Conservation (phyloP, 2,888 invertebrate genomes). For the Achlya flavicornis region DNA sequence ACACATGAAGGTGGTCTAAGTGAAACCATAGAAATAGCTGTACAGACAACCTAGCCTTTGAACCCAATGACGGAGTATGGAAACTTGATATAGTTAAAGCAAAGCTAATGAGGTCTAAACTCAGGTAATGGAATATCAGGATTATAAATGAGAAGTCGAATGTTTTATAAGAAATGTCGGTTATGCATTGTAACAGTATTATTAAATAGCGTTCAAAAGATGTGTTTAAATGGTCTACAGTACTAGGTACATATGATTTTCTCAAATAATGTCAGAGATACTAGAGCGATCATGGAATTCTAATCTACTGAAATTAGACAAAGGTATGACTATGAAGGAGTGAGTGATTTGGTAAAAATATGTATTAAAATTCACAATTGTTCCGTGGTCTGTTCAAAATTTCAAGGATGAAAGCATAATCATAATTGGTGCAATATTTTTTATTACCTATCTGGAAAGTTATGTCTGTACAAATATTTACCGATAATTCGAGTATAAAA, state of each 20-base stretch:
- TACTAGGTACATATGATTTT: slow-evolving; percentile 30
- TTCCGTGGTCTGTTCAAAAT: too few species aligned
- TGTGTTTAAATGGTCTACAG: slow-evolving; percentile 43
- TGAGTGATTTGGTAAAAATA: neutral
- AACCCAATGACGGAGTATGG: slow-evolving; percentile 25
- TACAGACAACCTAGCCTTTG: slow-evolving; percentile 21
- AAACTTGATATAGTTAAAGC: slow-evolving; percentile 31
- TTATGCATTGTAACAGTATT: neutral
- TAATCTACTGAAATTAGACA: slow-evolving; percentile 13
- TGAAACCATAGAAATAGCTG: slow-evolving; percentile 52
- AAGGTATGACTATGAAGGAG: neutral
- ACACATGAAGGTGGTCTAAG: slow-evolving; percentile 38
- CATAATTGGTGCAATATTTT: neutral
- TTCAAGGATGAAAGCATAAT: neutral
- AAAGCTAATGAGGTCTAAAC: neutral
- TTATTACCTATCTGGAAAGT: neutral
- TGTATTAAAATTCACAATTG: too few species aligned
- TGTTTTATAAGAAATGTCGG: neutral
- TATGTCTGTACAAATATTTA: neutral
- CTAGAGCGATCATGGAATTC: slow-evolving; percentile 41
- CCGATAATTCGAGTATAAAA: neutral
- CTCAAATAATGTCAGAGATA: slow-evolving; percentile 41
- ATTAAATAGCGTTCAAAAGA: slow-evolving; percentile 28
- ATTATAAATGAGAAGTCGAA: neutral
- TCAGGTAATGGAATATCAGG: neutral